Base-by-base conservation (phyloP, 2,797 vertebrate species). In the Scomberomorus guttatus region DNA sequence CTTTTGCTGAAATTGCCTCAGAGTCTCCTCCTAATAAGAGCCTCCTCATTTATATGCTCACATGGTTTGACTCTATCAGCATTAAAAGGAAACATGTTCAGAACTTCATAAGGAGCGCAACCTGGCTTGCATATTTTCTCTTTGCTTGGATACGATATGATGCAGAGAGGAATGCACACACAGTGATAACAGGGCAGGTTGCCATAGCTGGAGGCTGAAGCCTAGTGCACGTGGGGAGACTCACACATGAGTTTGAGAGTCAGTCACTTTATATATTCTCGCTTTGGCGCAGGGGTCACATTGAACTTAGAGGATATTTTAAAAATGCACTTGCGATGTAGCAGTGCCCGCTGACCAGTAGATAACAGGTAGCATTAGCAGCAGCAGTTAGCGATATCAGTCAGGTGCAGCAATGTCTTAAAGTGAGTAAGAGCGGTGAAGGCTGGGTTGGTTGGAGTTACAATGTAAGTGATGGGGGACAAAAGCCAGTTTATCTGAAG, bases 21-120 rank as follows among this genome's bases (percentile, higher is more conserved):
- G n/a, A n/a, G n/a, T n/a, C n/a, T n/a, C n/a, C n/a, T n/a, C n/a
- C n/a, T n/a, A n/a, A 74, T 79, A 82, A 79, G 51, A 55, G 1
- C 34, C 25, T 55, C n/a, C 82, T 85, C 66, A 88, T 88, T 90
- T 74, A 68, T 76, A 82, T 81, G 72, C 77, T 72, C 54, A 54
- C 39, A 15, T 51, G 60, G 72, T 82, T 87, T 57, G 51, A 75
- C 60, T 77, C 34, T 72, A 70, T 90, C 80, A 80, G 80, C 72
- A 77, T 6, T 80, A 63, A 84, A 81, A 66, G 59, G 48, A 50
- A 50, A 78, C 50, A 18, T 75, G 87, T 80, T 83, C 39, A 76
- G 22, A 75, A 60, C 67, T 76, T 69, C 56, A 82, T 24, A 60
- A 79, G 57, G 37, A 72, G 66, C 72, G 55, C n/a, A 29, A 51